phyloP scores from a whole-genome alignment of 92 coral and sea anemone species.

The Pocillopora grandis region DNA sequence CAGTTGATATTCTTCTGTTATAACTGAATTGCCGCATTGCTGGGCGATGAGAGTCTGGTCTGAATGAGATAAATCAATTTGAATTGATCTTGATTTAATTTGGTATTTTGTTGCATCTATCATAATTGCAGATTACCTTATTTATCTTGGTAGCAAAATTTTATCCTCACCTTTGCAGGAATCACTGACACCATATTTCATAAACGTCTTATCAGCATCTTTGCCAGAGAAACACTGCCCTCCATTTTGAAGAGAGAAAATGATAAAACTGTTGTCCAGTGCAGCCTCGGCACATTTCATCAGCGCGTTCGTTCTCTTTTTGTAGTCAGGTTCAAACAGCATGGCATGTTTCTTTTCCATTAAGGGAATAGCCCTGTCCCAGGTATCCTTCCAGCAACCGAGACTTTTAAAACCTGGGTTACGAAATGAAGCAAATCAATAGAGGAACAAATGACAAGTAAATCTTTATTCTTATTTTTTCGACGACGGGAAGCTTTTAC shows the following conservation, averaged over 20 bases:
- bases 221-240: conserved; percentile 95
- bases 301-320: conserved; percentile 91
- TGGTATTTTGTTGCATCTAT: not conserved
- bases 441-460: too few relatives aligned
- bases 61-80: too few relatives aligned
- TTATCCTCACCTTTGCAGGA: conserved; percentile 78
- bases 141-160: not conserved
- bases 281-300: conserved; percentile 97
- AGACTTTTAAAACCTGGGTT: conserved; percentile 82
- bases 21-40: too few relatives aligned
- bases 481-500: too few relatives aligned
- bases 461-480: not conserved
- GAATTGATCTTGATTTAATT: too few relatives aligned
- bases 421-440: too few relatives aligned
- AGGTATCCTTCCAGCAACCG: conserved; percentile 96
- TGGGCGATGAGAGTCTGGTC: too few relatives aligned
- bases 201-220: conserved; percentile 79
- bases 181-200: conserved; percentile 75
- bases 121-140: not conserved
- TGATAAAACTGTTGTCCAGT: conserved; percentile 64
- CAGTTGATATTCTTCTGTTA: too few relatives aligned
- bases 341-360: conserved; percentile 87
- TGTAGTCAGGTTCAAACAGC: conserved; percentile 86
- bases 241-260: conserved; percentile 94
- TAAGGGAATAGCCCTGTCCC: conserved; percentile 85